These are phyloP conservation scores for Isoperla grammatica DNA, from an alignment of 2,888 invertebrate genomes.

Conservation along the genomic window DNA sequence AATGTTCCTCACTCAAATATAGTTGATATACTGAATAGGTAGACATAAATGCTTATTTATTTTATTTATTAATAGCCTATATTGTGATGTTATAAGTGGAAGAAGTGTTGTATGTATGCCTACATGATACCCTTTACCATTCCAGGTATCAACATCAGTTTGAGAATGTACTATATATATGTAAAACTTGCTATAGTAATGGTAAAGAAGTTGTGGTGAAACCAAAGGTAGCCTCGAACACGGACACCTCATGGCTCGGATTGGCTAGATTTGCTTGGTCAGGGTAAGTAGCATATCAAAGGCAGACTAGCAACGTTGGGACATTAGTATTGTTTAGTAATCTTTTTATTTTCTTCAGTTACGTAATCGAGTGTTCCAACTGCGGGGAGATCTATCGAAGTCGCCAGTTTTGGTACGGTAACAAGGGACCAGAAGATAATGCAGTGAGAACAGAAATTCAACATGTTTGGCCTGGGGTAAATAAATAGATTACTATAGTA, in stretches of 20 bases:
- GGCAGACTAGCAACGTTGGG: neutral
- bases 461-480: slow-evolving; percentile 63
- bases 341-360: slow-evolving; percentile 37
- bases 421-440: slow-evolving; percentile 63
- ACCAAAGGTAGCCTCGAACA: slow-evolving; percentile 46
- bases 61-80: too few species aligned
- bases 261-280: slow-evolving; percentile 71
- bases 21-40: too few species aligned
- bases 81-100: too few species aligned
- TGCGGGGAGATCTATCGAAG: slow-evolving; percentile 68
- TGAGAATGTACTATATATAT: slow-evolving; percentile 62
- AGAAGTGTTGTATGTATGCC: too few species aligned
- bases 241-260: slow-evolving; percentile 58
- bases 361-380: slow-evolving; percentile 67
- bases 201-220: slow-evolving; percentile 56
- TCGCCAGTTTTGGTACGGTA: slow-evolving; percentile 76
- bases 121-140: slow-evolving; percentile 20
- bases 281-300: slow-evolving; percentile 47
- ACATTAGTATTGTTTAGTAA: slow-evolving; percentile 1
- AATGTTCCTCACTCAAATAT: neutral
- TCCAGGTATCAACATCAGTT: slow-evolving; percentile 66
- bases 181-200: slow-evolving; percentile 56
- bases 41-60: too few species aligned
- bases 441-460: slow-evolving; percentile 61
- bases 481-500: slow-evolving; percentile 29